Evolutionary conservation across 1,140 invertebrate genomes (phyloP).

Genomic region (Hyphantria cunea): DNA sequence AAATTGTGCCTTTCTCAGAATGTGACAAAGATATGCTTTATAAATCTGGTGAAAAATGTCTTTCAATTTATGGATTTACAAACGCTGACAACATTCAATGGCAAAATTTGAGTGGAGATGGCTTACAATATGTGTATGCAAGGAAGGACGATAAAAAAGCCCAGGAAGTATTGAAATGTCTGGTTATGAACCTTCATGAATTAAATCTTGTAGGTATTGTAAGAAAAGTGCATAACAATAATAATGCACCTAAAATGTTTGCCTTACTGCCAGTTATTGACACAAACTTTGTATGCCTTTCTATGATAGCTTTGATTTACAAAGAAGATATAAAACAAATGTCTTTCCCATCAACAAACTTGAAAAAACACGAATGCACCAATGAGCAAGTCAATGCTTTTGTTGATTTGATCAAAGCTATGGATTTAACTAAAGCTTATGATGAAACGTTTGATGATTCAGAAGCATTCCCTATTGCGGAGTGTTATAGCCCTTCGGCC

Average conservation of each 20-base stretch:
- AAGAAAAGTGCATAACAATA: conserved; percentile 70
- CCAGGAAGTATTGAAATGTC: conserved; percentile 63
- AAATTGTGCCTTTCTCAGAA: conserved; percentile 68
- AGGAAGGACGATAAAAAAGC: conserved; percentile 70
- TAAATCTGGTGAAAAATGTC: conserved; percentile 65
- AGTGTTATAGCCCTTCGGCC: conserved; percentile 69
- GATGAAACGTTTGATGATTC: conserved; percentile 69
- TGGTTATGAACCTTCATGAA: conserved; percentile 64
- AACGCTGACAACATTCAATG: conserved; percentile 62
- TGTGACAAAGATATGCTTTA: conserved; percentile 69
- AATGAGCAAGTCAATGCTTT: conserved; percentile 73
- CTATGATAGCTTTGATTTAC: conserved; percentile 66
- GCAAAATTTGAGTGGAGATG: conserved; percentile 71
- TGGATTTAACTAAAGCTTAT: conserved; percentile 75
- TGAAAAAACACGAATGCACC: conserved; percentile 60
- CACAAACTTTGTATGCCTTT: conserved; percentile 63
- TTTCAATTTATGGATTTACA: conserved; percentile 75
- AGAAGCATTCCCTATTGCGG: conserved; percentile 72
- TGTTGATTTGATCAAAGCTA: conserved; percentile 72
- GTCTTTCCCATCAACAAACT: conserved; percentile 68
- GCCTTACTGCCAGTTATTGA: conserved; percentile 75
- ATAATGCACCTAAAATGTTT: conserved; percentile 73
- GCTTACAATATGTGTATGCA: conserved; percentile 71
- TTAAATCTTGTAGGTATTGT: conserved; percentile 68
- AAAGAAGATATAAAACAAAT: conserved; percentile 78